These are phyloP conservation scores for Neosilurus mollespiculum DNA, from an alignment of 2,797 vertebrate genomes.

Conservation along the genomic window DNA sequence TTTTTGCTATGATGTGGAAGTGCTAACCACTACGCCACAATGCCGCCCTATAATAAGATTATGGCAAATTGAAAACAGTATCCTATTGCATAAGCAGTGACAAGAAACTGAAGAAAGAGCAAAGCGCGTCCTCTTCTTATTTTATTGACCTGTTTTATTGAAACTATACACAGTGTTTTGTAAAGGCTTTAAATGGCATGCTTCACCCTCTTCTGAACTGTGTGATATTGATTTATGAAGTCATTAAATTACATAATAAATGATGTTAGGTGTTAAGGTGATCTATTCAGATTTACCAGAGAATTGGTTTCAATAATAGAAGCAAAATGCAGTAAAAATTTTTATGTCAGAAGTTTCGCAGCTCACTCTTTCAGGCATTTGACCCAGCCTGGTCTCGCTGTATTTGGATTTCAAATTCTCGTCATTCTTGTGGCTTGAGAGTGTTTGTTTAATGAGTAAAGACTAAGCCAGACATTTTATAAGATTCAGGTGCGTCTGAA, in stretches of 20 bases:
- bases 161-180: background rate
- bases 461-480: slow-evolving; percentile 39
- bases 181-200: slow-evolving; percentile 10
- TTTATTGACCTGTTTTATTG: background rate
- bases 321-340: slow-evolving; percentile 49
- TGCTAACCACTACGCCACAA: too few species aligned
- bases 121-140: background rate
- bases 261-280: slow-evolving; percentile 41
- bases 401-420: slow-evolving; percentile 52
- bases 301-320: slow-evolving; percentile 29
- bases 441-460: slow-evolving; percentile 49
- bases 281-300: slow-evolving; percentile 51
- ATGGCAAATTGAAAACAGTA: too few species aligned
- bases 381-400: slow-evolving; percentile 32
- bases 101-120: background rate
- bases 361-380: slow-evolving; percentile 57
- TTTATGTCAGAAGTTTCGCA: slow-evolving; percentile 56
- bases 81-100: background rate
- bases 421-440: slow-evolving; percentile 53
- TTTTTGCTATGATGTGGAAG: too few species aligned
- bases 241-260: slow-evolving; percentile 6
- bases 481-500: slow-evolving; percentile 31
- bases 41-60: background rate
- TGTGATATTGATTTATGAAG: slow-evolving; percentile 17
- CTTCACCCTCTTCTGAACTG: background rate